Percentiles rank a stretch among this genome's conserved stretches.
phyloP scores from a whole-genome alignment of 2,113 vertebrate species.

The Coreoperca whiteheadi region DNA sequence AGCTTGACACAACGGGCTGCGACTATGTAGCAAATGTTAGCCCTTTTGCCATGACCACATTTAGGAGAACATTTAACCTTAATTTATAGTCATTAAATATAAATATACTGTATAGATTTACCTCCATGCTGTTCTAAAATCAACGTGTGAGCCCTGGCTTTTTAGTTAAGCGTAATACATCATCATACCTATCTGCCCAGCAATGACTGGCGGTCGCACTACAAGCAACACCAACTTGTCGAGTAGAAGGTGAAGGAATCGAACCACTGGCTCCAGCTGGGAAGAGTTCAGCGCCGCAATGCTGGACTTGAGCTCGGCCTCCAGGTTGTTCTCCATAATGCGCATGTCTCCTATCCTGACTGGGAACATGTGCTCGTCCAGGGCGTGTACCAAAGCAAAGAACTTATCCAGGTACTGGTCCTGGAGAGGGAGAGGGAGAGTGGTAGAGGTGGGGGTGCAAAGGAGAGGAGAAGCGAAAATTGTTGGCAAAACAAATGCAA shows the following conservation, averaged over 20 bases:
- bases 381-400: constrained; percentile 96
- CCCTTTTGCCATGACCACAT: neutral
- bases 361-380: constrained; percentile 99
- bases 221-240: constrained; percentile 97
- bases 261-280: constrained; percentile 96
- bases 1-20: neutral
- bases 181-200: constrained; percentile 95
- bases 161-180: neutral
- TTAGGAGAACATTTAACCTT: neutral
- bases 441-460: neutral
- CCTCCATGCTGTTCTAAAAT: neutral
- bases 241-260: constrained; percentile 97
- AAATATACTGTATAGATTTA: neutral
- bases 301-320: constrained; percentile 95
- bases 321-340: constrained; percentile 99
- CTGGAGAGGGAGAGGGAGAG: constrained; percentile 74
- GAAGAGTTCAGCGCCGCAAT: constrained; percentile 94
- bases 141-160: neutral
- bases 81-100: neutral
- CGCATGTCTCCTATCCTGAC: constrained; percentile 98
- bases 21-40: neutral
- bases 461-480: neutral
- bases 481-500: neutral
- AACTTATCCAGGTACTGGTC: constrained; percentile 98
- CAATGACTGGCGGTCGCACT: constrained; percentile 96